phyloP scores from a whole-genome alignment of 2,113 vertebrate species.

The Hippocampus mohnikei region DNA sequence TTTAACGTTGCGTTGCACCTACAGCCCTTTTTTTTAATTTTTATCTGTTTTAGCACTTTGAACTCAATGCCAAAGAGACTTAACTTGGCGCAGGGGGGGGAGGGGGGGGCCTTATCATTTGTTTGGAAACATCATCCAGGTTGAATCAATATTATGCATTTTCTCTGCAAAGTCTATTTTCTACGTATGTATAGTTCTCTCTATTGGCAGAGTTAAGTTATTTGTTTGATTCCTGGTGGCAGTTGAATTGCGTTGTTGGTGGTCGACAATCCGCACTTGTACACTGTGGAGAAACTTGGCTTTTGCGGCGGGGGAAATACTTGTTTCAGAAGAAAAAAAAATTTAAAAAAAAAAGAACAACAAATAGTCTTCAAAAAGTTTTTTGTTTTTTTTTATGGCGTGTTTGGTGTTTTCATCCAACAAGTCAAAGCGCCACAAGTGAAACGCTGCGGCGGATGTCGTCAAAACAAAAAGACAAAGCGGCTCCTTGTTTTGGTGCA shows the following conservation, averaged over 20 bases:
- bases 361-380: too few species aligned
- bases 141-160: constrained; percentile 46
- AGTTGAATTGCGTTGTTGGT: constrained; percentile 21
- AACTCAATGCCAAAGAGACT: constrained; percentile 55
- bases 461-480: neutral
- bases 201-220: constrained; percentile 43
- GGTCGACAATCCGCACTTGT: constrained; percentile 52
- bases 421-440: neutral
- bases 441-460: neutral
- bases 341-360: constrained; percentile 33
- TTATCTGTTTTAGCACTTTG: constrained; percentile 13
- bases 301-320: neutral
- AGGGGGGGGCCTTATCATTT: constrained; percentile 7
- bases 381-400: neutral
- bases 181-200: constrained; percentile 54
- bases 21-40: neutral
- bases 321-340: neutral
- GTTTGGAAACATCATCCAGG: constrained; percentile 50
- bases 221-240: constrained; percentile 10
- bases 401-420: neutral
- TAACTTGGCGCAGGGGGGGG: constrained; percentile 24
- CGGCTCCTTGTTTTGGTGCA: too few species aligned
- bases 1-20: constrained; percentile 2
- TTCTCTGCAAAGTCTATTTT: constrained; percentile 67
- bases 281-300: constrained; percentile 43